Evolutionary conservation across 2,888 invertebrate genomes (phyloP).

Genomic region (Pristionchus arcanus): DNA sequence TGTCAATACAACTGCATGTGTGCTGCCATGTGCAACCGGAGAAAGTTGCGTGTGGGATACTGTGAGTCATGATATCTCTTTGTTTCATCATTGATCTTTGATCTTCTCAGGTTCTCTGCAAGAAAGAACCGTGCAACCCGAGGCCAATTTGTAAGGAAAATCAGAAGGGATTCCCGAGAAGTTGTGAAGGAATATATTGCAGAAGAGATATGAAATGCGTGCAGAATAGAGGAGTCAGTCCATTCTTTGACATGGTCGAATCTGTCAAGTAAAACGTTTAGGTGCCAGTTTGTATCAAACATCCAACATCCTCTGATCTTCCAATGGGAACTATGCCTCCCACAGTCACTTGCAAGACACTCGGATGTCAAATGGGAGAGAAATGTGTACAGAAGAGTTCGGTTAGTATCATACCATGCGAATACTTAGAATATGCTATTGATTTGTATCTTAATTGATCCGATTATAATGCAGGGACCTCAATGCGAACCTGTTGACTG

Average conservation of each 20-base stretch:
- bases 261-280: neutral
- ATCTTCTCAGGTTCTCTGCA: constrained; percentile 1
- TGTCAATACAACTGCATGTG: neutral
- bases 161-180: neutral
- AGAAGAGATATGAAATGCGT: constrained; percentile 19
- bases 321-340: constrained; percentile 36
- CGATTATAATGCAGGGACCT: neutral
- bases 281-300: neutral
- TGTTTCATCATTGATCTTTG: neutral
- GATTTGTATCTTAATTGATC: no score
- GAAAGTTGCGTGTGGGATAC: neutral
- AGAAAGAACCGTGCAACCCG: constrained; percentile 30
- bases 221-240: neutral
- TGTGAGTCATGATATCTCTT: neutral
- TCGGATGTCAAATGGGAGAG: constrained; percentile 23
- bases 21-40: neutral
- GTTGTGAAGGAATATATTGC: neutral
- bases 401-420: neutral
- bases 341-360: neutral
- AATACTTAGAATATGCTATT: neutral
- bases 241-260: neutral
- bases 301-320: neutral
- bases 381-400: neutral
- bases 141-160: neutral
- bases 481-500: neutral